A percentile compares a stretch with the other conserved stretches of the same genome.
Conservation (phyloP, 2,113 vertebrate species). For the Ailurus styani region DNA sequence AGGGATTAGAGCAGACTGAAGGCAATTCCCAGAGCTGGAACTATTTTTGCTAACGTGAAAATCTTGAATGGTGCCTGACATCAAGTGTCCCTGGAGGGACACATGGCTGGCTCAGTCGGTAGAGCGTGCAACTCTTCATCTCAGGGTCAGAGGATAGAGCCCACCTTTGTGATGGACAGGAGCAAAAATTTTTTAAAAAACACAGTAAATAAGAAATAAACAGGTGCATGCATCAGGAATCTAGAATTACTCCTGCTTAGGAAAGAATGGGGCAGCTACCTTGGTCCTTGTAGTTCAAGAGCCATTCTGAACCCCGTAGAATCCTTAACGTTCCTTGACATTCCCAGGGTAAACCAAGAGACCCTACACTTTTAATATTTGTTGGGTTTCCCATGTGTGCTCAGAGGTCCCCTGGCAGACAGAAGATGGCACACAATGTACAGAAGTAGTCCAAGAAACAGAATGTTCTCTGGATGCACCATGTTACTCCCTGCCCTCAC, state of each 20-base stretch:
- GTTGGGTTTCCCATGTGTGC: not conserved
- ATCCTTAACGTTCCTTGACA: not conserved
- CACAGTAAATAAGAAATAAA: no score
- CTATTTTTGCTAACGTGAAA: not conserved
- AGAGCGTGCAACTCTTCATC: no score
- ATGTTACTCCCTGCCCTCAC: not conserved
- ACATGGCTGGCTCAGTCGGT: no score
- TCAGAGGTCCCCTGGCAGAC: not conserved
- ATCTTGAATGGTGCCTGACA: not conserved
- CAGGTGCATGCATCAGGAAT: not conserved
- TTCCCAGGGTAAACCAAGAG: not conserved
- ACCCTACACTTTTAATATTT: not conserved
- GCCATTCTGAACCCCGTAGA: not conserved
- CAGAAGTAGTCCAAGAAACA: not conserved
- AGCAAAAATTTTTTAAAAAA: no score
- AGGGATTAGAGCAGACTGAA: not conserved
- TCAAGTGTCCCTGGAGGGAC: no score
- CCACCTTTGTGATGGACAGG: rapidly evolving
- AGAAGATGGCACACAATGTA: no score
- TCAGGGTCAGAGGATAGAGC: no score
- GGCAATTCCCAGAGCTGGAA: not conserved
- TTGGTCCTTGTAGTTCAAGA: not conserved
- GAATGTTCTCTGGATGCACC: not conserved
- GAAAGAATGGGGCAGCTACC: not conserved
- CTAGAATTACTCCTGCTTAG: no score